Conservation (phyloP, 2,888 invertebrate species). For the Sinodicranocentrus sp. region DNA sequence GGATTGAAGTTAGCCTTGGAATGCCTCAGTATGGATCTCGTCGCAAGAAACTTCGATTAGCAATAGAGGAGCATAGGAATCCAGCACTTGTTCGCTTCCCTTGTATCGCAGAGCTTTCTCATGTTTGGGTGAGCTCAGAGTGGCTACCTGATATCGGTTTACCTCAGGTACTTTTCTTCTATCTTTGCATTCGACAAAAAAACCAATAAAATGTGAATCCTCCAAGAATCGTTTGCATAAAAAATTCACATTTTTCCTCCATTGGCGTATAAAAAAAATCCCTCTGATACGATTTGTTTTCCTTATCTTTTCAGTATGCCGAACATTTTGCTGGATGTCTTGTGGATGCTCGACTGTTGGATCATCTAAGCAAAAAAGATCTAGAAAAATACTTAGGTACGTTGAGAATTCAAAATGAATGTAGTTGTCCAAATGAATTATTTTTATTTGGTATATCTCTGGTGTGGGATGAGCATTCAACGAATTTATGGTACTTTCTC, state of each 20-base stretch:
- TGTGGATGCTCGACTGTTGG: constrained; percentile 95
- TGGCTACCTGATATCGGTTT: constrained; percentile 96
- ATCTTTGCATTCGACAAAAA: constrained; percentile 11
- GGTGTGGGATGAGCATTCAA: neutral
- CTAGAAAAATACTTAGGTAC: constrained; percentile 89
- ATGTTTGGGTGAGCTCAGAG: constrained; percentile 95
- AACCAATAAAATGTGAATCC: constrained; percentile 23
- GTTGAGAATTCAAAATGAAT: constrained; percentile 6
- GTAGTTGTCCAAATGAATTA: constrained; percentile 26
- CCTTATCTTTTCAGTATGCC: constrained; percentile 84
- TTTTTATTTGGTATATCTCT: constrained; percentile 2
- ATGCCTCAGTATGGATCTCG: constrained; percentile 92
- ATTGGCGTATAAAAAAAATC: constrained; percentile 8
- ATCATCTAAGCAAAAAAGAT: constrained; percentile 95
- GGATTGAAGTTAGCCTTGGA: constrained; percentile 95
- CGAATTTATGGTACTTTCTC: constrained; percentile 17
- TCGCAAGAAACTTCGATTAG: constrained; percentile 92
- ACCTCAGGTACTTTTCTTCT: constrained; percentile 82
- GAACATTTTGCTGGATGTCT: constrained; percentile 92
- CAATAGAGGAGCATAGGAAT: constrained; percentile 94
- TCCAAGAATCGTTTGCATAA: constrained; percentile 37
- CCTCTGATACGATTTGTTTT: constrained; percentile 36
- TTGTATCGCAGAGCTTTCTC: constrained; percentile 90
- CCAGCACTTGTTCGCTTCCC: constrained; percentile 93
- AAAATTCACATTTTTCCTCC: constrained; percentile 30